These are phyloP conservation scores for Labroides dimidiatus DNA, from an alignment of 2,797 vertebrate species.

Conservation along the genomic window DNA sequence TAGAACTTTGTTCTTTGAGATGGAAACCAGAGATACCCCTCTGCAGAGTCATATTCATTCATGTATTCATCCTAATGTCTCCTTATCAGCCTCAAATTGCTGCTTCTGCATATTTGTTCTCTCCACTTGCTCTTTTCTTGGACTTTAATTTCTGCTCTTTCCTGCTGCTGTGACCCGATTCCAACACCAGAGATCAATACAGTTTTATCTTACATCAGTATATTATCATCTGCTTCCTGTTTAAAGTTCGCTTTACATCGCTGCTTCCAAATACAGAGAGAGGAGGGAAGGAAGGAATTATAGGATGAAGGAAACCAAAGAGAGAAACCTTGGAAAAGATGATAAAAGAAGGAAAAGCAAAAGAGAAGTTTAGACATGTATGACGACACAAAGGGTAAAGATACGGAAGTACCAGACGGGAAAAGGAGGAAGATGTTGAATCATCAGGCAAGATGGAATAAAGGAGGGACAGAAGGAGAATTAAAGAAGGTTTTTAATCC, in stretches of 20 bases:
- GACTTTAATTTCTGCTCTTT: slow-evolving; percentile 36
- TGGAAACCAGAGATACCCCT: neutral
- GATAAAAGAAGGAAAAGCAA: neutral
- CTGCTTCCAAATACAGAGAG: slow-evolving; percentile 21
- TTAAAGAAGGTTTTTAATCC: too few relatives aligned
- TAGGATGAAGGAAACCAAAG: neutral
- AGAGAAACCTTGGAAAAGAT: neutral
- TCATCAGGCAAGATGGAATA: too few relatives aligned
- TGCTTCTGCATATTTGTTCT: slow-evolving; percentile 35
- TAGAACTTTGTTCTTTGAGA: neutral
- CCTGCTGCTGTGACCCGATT: slow-evolving; percentile 35
- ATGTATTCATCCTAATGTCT: slow-evolving; percentile 18
- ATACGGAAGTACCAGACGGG: too few relatives aligned
- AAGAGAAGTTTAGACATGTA: neutral
- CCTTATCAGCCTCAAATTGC: slow-evolving; percentile 45
- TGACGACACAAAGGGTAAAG: too few relatives aligned
- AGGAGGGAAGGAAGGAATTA: neutral
- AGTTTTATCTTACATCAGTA: slow-evolving; percentile 48
- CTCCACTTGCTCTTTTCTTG: slow-evolving; percentile 16
- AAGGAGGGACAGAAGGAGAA: too few relatives aligned
- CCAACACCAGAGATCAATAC: slow-evolving; percentile 38
- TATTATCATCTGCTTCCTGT: slow-evolving; percentile 52
- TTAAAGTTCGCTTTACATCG: slow-evolving; percentile 34
- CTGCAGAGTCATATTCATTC: neutral
- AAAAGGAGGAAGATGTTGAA: too few relatives aligned